These are phyloP conservation scores for Exaiptasia diaphana DNA, from an alignment of 64 coral and sea anemone genomes.

Conservation along the genomic window DNA sequence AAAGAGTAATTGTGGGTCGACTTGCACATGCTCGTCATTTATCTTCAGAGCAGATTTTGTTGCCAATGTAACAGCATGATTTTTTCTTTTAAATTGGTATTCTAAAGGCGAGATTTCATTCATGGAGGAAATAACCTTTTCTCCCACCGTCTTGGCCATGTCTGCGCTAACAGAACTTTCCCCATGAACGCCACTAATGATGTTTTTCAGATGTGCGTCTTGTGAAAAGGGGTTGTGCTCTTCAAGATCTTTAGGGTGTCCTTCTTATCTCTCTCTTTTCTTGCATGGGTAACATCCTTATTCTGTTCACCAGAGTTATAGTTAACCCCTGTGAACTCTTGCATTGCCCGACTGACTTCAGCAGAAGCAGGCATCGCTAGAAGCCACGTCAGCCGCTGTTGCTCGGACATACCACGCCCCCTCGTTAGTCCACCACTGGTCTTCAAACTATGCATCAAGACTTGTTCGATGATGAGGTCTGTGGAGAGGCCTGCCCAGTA, in stretches of 20 bases:
- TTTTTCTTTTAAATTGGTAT: slow-evolving; percentile 32
- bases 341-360: neutral
- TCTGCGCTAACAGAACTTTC: neutral
- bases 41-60: slow-evolving; percentile 3
- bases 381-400: slow-evolving; percentile 15
- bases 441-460: slow-evolving; percentile 20
- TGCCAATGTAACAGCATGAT: slow-evolving; percentile 7
- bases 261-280: no score
- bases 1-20: slow-evolving; percentile 46
- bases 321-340: neutral
- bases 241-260: no score
- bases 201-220: neutral
- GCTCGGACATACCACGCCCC: neutral
- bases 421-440: slow-evolving; percentile 29
- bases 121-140: neutral
- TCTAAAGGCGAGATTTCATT: neutral
- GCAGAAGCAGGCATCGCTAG: slow-evolving; percentile 32
- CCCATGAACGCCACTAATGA: slow-evolving; percentile 10
- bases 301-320: no score
- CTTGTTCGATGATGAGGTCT: slow-evolving; percentile 39
- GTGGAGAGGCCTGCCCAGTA: slow-evolving; percentile 29
- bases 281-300: no score
- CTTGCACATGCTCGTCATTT: neutral
- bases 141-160: neutral
- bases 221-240: neutral